Evolutionary conservation across 1,140 invertebrate species (phyloP).

Genomic region (Onthophagus taurus): DNA sequence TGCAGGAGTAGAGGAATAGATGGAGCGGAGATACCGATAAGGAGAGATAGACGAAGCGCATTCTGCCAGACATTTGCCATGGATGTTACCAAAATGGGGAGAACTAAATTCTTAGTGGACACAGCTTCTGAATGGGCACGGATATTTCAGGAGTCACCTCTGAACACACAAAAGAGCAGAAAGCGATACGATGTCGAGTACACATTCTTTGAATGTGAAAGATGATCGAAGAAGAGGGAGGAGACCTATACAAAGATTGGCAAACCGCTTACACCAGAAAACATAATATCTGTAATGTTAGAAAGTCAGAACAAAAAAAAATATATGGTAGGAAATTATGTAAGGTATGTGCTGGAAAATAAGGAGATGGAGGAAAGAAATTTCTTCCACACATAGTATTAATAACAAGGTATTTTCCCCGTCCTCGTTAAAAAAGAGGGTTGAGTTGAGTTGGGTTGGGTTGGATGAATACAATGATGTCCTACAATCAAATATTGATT

Average conservation of each 20-base stretch:
- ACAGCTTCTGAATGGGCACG: conserved; percentile 8
- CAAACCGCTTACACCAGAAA: conserved; percentile 5
- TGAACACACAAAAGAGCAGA: background rate
- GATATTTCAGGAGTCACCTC: background rate
- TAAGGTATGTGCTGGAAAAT: no score
- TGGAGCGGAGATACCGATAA: conserved; percentile 5
- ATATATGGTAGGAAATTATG: no score
- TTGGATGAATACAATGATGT: no score
- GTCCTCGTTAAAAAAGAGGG: no score
- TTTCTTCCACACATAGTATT: no score
- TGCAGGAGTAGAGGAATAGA: no score
- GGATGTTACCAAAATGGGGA: conserved; percentile 2
- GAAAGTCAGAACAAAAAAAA: conserved; percentile 5
- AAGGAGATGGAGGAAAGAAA: no score
- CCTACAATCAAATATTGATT: no score
- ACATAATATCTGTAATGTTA: background rate
- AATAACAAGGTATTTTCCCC: no score
- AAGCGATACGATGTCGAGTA: conserved; percentile 6
- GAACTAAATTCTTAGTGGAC: conserved; percentile 5
- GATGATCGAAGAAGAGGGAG: background rate
- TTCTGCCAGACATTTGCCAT: conserved; percentile 6
- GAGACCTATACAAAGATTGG: conserved; percentile 1
- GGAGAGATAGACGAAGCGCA: conserved; percentile 7
- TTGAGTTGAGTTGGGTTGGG: no score
- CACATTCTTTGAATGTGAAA: conserved; percentile 9